Base-by-base conservation (phyloP, 2,888 invertebrate genomes). In the Drosophila aldrichi region DNA sequence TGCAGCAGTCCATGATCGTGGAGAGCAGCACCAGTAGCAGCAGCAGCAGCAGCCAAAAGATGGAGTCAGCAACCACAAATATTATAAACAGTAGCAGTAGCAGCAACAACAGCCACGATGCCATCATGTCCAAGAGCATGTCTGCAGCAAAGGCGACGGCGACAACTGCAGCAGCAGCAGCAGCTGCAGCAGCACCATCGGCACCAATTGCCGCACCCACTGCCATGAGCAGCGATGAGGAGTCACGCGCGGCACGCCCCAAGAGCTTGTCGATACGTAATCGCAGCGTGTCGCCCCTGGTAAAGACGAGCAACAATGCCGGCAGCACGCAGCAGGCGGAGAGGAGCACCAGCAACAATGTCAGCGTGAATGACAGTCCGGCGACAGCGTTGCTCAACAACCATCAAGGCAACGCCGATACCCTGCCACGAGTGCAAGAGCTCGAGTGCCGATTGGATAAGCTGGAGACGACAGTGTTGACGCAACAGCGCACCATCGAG, bases 401-500 rank as follows among this genome's bases (percentile, higher is more conserved):
- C 64, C 80, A 87, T 34, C 60, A 63, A 22, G 20, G 68, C 56
- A 55, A 74, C 44, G 14, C 59, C 0, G 81, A 72, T 34, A 32
- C 67, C 73, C 81, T 58, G 40, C 75, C 82, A 14, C 85, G 91
- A 38, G 90, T 93, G 22, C 56, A 71, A 7, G 91, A 93, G 46
- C 70, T 93, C 12, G 93, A 92, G 77, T 84, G 89, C 59, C 91
- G 93, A 29, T 88, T 93, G 36, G 87, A 88, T 52, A 93, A 92
- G 70, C 79, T 93, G 44, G 93, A 93, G 77, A 62, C 77, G 18
- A 74, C 90, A 59, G 92, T 93, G 64, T 88, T 91, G 61, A 57
- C 85, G 32, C 93, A 93, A 69, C 94, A 94, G 77, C 93, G 94
- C 40, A 94, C 95, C 73, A 94, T 96, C 65, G 95, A 95, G 66